Base-by-base conservation (phyloP, 2,113 vertebrate genomes). In the Dissostichus mawsoni region DNA sequence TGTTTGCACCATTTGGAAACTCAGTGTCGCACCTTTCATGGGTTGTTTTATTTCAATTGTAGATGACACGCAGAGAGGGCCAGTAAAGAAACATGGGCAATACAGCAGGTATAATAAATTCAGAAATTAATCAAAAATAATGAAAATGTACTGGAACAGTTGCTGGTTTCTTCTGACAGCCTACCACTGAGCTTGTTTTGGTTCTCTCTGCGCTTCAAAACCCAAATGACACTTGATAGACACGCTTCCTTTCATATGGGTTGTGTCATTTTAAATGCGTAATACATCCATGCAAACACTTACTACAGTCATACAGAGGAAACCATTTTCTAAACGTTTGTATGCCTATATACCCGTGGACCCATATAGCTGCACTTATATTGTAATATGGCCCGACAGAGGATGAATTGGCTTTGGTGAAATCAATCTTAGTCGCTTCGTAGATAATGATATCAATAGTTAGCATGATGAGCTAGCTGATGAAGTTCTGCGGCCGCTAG, bases 401-500 rank as follows among this genome's bases (percentile, higher is more conserved):
- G 12, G 18, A 36, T 33, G 50, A 20, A 17, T 23, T 53, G 5
- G 45, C 20, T 23, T 53, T 9, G 45, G n/a, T 47, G 1, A 12
- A 17, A 56, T 36, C 12, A 9, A 7, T 25, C 13, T 8, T 3
- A 33, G 8, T 2, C 20, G 3, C 20, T 16, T 45, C 3, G 2
- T 5, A 2, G 4, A 55, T 12, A 3, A 58, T 29, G 23, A 33
- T 13, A 16, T 33, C 47, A 11, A 20, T 3, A 48, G 67, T 14
- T 50, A 58, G 70, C 45, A 5, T 57, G 11, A 13, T 50, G 18
- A 25, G 13, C 48, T 69, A 75, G 69, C 25, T 10, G 2, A 2
- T 45, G 11, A 57, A 47, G 44, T 68, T 33, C 25, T 72, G 44
- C 8, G n/a, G 50, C 18, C 53, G 68, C 55, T 84, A 74, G 70